These are phyloP conservation scores for Actinostola sp. DNA, from an alignment of 92 coral and sea anemone species.

Conservation along the genomic window DNA sequence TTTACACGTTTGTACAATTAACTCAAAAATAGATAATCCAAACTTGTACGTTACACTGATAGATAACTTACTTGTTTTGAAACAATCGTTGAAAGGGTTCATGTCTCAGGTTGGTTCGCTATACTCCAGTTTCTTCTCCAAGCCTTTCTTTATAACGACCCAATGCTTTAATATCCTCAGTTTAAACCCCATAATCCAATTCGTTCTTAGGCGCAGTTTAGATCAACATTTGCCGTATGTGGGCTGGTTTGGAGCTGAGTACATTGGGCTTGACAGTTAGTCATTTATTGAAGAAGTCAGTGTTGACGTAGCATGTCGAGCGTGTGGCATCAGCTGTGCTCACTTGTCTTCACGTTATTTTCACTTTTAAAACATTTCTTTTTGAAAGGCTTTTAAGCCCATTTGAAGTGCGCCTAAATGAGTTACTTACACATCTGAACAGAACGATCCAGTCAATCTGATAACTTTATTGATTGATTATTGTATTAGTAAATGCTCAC, in stretches of 20 bases:
- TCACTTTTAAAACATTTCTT: neutral
- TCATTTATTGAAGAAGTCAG: neutral
- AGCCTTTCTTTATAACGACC: neutral
- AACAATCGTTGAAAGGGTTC: too few relatives aligned
- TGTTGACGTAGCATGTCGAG: neutral
- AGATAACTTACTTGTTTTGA: too few relatives aligned
- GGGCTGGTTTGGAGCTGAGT: slow-evolving; percentile 11
- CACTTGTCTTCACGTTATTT: neutral
- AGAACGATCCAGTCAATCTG: too few relatives aligned
- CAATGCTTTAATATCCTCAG: neutral
- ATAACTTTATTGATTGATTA: too few relatives aligned
- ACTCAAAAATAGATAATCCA: too few relatives aligned
- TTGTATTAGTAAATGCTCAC: too few relatives aligned
- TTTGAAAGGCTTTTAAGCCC: too few relatives aligned
- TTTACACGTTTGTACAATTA: too few relatives aligned
- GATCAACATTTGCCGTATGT: slow-evolving; percentile 1
- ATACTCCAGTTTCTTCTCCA: neutral
- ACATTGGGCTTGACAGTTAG: neutral
- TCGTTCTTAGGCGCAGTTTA: neutral
- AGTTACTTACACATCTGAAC: too few relatives aligned
- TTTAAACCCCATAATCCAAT: neutral
- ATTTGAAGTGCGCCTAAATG: too few relatives aligned
- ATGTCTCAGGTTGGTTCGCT: too few relatives aligned
- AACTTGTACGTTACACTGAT: too few relatives aligned
- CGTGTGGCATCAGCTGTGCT: slow-evolving; percentile 1